Base-by-base conservation (phyloP, 2,888 invertebrate species). In the Diadegma fenestrale region DNA sequence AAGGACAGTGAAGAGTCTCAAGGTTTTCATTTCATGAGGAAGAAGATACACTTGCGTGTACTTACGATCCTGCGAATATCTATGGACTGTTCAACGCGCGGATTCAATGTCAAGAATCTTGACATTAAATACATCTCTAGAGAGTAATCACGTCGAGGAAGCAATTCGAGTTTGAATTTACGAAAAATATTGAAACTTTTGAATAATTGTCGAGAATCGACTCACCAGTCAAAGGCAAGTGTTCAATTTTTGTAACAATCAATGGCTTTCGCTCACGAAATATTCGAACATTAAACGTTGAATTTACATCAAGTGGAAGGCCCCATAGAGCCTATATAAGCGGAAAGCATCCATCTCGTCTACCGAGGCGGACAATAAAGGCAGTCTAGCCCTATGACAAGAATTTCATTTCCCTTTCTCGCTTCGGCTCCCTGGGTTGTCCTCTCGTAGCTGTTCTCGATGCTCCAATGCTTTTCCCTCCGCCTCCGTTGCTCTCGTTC, bases 361-460 rank as follows among this genome's bases (percentile, higher is more conserved):
- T 82, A 83, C 68, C 72, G 82, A 76, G 69, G 82, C 82, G 86
- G 75, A 87, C 88, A 88, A 87, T 87, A 88, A 85, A 84, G 83
- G 85, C 83, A 84, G 86, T 86, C 84, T 82, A 80, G 85, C 88
- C 26, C 88, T 88, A 88, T 79, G 88, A 88, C 88, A 88, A 88
- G 90, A 90, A 91, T 91, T 91, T 91, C 90, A 91, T 91, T 90
- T 90, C 90, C 91, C 88, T 90, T 89, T 90, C 88, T 89, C 88
- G 86, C 89, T 89, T 88, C 86, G 87, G 58, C 85, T 86, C 87
- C 84, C 78, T 79, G 86, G 75, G 73, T 80, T 85, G 82, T 79
- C 81, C 79, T 79, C 66, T 77, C 84, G 66, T 80, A 63, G 81
- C 69, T 71, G 41, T 80, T 72, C 75, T 69, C 75, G 69, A 71